Percentiles rank a stretch among this genome's conserved stretches.
These are phyloP conservation scores for Onchidella celtica DNA, from an alignment of 2,888 invertebrate species.

Conservation along the genomic window DNA sequence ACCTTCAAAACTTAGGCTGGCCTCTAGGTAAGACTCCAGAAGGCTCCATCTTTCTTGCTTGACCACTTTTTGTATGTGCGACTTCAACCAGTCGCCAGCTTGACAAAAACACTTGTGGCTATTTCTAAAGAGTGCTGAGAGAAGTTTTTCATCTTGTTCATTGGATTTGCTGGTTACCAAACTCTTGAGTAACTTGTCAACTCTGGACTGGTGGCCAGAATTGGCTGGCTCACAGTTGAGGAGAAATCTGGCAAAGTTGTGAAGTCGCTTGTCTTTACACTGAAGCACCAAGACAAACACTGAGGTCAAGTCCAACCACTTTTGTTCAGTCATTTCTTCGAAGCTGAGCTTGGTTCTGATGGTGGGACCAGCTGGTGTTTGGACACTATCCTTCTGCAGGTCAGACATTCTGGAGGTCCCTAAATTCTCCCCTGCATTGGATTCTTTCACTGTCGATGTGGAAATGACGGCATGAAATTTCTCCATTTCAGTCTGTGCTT, in stretches of 20 bases:
- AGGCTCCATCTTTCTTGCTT: not conserved
- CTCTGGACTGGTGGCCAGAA: not conserved
- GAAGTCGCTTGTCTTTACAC: not conserved
- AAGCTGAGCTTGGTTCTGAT: slow-evolving; percentile 8
- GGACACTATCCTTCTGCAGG: too few species aligned
- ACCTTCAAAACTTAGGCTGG: slow-evolving; percentile 12
- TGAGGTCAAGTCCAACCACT: not conserved
- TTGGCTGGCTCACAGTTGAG: not conserved
- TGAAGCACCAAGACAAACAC: slow-evolving; percentile 1
- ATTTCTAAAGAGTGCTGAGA: not conserved
- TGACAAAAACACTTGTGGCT: not conserved
- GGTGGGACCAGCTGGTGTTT: too few species aligned
- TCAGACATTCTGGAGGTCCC: too few species aligned
- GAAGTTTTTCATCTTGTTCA: not conserved
- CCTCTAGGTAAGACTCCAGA: not conserved
- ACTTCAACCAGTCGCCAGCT: slow-evolving; percentile 13
- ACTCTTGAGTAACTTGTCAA: not conserved
- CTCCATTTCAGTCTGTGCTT: too few species aligned
- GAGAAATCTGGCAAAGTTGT: slow-evolving; percentile 1
- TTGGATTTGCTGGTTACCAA: not conserved
- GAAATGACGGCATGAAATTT: too few species aligned
- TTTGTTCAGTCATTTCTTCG: not conserved
- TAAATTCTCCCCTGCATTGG: too few species aligned
- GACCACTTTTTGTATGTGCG: not conserved
- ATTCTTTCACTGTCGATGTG: too few species aligned